Percentiles rank a stretch among this genome's conserved stretches.
Evolutionary conservation across 2,888 invertebrate genomes (phyloP).

Genomic region (Diloba caeruleocephala): DNA sequence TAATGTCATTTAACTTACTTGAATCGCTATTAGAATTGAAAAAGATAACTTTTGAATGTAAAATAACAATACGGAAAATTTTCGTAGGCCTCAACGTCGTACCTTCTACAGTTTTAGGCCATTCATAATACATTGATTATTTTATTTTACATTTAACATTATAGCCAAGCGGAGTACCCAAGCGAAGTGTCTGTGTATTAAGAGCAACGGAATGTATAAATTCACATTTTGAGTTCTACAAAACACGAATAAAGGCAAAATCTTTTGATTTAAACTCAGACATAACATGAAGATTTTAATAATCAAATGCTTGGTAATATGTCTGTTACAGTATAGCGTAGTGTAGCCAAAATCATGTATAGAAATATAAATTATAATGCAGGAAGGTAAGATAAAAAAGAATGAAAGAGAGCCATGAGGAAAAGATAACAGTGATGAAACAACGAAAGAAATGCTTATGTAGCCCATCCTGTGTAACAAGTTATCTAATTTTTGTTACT

Average conservation of each 20-base stretch:
- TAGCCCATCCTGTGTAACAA: no score
- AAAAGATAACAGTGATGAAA: no score
- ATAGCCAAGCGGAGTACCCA: conserved; percentile 66
- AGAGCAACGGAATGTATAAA: conserved; percentile 46
- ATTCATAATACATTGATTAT: conserved; percentile 51
- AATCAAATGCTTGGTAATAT: no score
- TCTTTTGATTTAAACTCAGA: background rate
- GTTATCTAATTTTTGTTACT: no score
- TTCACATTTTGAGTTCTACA: conserved; percentile 39
- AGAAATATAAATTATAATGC: no score
- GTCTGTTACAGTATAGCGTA: no score
- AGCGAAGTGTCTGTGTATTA: conserved; percentile 59
- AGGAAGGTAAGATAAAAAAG: no score
- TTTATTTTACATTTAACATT: conserved; percentile 59
- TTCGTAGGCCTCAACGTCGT: conserved; percentile 62
- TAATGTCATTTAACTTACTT: conserved; percentile 82
- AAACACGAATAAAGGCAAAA: conserved; percentile 7
- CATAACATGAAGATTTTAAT: no score
- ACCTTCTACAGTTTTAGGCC: conserved; percentile 55
- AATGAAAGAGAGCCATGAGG: no score
- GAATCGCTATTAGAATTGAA: conserved; percentile 82
- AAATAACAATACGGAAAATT: conserved; percentile 64
- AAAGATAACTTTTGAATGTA: conserved; percentile 61
- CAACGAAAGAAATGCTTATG: no score
- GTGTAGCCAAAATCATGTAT: no score